Conservation (phyloP, 1,140 invertebrate species). For the Heterodera carotae region DNA sequence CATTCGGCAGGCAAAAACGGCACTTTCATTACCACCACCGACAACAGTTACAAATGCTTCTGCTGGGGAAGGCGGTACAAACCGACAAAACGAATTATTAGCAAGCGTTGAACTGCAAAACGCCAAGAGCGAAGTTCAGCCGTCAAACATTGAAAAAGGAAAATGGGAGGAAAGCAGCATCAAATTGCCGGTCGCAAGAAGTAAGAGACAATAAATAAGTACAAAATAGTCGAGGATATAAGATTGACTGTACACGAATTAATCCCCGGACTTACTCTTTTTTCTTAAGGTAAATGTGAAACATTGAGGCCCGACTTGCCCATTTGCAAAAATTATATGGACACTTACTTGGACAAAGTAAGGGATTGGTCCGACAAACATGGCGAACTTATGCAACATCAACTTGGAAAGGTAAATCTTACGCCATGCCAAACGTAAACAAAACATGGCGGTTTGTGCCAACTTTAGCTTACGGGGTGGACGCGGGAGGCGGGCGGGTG, state of each 20-base stretch:
- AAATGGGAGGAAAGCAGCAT: background rate
- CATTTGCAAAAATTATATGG: conserved; percentile 48
- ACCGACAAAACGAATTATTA: background rate
- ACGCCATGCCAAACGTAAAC: too few relatives aligned
- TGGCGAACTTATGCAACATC: conserved; percentile 44
- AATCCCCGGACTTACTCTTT: background rate
- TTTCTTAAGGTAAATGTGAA: conserved; percentile 35
- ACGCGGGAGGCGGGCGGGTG: too few relatives aligned
- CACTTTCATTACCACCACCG: background rate
- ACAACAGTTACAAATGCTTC: background rate
- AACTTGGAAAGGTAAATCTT: conserved; percentile 45
- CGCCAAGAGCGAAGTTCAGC: background rate
- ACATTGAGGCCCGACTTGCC: conserved; percentile 35
- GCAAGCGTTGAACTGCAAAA: background rate
- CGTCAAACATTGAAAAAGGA: background rate
- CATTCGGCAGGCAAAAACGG: background rate
- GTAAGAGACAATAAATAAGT: background rate
- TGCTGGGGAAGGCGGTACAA: background rate
- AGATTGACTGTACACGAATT: too few relatives aligned
- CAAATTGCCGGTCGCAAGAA: conserved; percentile 28
- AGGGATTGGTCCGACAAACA: conserved; percentile 48
- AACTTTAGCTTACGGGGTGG: too few relatives aligned
- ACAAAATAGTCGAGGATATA: background rate
- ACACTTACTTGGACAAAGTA: conserved; percentile 48
- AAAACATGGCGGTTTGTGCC: too few relatives aligned